Evolutionary conservation across 2,113 vertebrate species (phyloP).

Genomic region (Chunga burmeisteri): DNA sequence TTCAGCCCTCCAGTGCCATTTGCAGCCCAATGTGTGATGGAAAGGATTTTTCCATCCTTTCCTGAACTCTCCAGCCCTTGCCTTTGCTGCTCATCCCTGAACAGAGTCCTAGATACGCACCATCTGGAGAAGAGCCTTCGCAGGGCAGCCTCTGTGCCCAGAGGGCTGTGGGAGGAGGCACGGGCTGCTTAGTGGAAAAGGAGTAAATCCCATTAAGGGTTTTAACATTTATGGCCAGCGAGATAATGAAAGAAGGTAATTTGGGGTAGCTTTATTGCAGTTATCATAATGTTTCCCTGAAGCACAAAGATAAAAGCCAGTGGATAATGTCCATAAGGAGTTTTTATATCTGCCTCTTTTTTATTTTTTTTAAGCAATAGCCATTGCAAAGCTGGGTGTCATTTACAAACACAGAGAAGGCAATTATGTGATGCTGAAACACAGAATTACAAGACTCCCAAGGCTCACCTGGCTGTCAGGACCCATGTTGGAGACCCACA

Average conservation of each 20-base stretch:
- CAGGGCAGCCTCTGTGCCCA: neutral
- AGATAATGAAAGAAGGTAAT: constrained; percentile 72
- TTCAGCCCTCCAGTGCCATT: neutral
- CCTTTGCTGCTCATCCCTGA: neutral
- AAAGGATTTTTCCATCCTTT: neutral
- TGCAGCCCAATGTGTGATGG: neutral
- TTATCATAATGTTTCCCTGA: constrained; percentile 66
- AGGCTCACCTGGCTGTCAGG: neutral
- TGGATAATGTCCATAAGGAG: constrained; percentile 49
- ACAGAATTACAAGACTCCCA: neutral
- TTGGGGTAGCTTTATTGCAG: constrained; percentile 64
- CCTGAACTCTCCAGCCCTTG: neutral
- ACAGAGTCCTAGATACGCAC: neutral
- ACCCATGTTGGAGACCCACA: neutral
- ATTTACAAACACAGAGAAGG: neutral
- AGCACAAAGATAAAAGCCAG: constrained; percentile 69
- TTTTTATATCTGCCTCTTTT: neutral
- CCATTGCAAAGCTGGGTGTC: neutral
- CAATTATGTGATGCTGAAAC: neutral
- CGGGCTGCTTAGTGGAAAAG: neutral
- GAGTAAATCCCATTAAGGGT: constrained; percentile 28
- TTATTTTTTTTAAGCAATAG: neutral
- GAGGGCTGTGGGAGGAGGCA: neutral
- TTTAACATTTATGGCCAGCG: constrained; percentile 56
- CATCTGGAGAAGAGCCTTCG: neutral